Base-by-base conservation (phyloP, 2,113 vertebrate species). In the Alaudala cheleensis region DNA sequence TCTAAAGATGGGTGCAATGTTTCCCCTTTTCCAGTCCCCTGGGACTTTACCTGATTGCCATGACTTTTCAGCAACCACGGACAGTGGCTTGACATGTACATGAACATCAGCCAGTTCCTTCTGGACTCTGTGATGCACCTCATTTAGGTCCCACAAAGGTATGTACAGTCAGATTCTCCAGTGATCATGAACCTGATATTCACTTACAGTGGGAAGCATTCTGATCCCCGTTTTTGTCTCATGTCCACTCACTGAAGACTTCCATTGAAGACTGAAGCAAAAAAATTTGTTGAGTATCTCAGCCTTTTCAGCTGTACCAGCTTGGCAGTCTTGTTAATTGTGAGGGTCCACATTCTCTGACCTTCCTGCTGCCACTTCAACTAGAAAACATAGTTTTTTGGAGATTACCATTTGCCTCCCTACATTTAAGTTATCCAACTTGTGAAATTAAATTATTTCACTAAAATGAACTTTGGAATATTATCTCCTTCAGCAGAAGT, bases 31-130 rank as follows among this genome's bases (percentile, higher is more conserved):
- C 31, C 31, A 86, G 44, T 51, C 31, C 58, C 17, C 9, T 37
- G 5, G 9, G 45, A 37, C 17, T 67, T 67, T 37, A 39, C 14
- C 26, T 76, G 62, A 45, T 15, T 45, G 33, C 10, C 28, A 28
- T 0, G 0, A 28, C 19, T 45, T 78, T 53, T 61, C 28, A 39
- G 45, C 39, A 45, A 39, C 4, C 10, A 13, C 7, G 4, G 8
- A 53, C 14, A 23, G 39, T n/a, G n/a, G 6, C 39, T 69, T 78
- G 23, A 61, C 15, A 45, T 15, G 3, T 53, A n/a, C n/a, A n/a
- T n/a, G n/a, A n/a, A 11, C 19, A 69, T 53, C 10, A 70, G 19
- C 28, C n/a, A 45, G 6, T 23, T 78, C 23, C 39, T 37, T 33
- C 26, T 26, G 37, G 45, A 53, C 33, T 19, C 28, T 53, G 54